These are phyloP conservation scores for Crioceris asparagi DNA, from an alignment of 2,888 invertebrate species.

Conservation along the genomic window DNA sequence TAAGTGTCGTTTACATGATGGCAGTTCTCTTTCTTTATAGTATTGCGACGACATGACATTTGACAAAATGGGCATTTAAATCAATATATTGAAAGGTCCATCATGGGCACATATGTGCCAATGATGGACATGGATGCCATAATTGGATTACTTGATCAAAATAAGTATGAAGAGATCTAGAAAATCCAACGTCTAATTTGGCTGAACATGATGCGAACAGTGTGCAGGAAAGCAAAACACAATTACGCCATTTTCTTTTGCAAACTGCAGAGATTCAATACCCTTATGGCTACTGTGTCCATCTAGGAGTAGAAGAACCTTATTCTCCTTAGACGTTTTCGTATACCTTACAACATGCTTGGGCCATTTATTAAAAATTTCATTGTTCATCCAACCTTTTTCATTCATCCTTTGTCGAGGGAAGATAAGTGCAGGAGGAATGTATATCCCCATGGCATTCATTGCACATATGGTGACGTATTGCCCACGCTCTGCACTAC, in stretches of 20 bases:
- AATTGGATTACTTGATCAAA: no score
- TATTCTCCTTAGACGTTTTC: constrained; percentile 13
- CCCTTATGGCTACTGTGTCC: constrained; percentile 24
- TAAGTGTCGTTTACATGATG: no score
- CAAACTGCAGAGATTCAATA: constrained; percentile 9
- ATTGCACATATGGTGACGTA: no score
- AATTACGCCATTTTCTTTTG: constrained; percentile 11
- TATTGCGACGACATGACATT: no score
- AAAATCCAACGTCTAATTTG: no score
- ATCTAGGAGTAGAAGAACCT: constrained; percentile 25
- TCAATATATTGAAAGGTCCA: no score
- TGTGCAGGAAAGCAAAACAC: constrained; percentile 12
- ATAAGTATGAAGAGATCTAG: no score
- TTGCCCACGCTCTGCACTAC: no score
- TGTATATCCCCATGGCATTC: constrained; percentile 26
- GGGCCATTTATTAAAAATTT: constrained; percentile 21
- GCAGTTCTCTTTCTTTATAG: no score
- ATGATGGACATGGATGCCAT: no score
- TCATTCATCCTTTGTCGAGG: constrained; percentile 26
- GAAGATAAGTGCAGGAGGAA: constrained; percentile 33
- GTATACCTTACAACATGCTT: constrained; percentile 6
- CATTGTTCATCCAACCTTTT: constrained; percentile 28
- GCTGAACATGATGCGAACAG: constrained; percentile 6
- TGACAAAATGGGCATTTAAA: no score
- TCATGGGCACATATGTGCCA: no score